Conservation (phyloP, 64 coral and sea anemone genomes). For the Montipora capricornis region DNA sequence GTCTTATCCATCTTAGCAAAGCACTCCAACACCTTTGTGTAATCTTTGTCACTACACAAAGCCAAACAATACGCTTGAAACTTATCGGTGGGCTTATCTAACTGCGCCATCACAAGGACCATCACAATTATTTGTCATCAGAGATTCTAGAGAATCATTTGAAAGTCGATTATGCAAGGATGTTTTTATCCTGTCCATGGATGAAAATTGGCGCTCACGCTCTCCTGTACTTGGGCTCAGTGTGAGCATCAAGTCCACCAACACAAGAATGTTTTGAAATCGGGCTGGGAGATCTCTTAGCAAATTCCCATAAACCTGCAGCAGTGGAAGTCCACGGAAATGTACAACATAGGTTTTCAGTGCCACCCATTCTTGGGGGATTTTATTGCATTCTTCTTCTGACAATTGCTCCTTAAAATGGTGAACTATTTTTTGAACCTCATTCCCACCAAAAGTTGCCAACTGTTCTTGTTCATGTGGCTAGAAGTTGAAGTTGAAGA, state of each 20-base stretch:
- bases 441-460: conserved; percentile 37
- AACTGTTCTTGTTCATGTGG: conserved; percentile 41
- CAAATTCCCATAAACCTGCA: conserved; percentile 48
- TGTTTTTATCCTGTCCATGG: neutral
- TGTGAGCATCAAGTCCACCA: conserved; percentile 55
- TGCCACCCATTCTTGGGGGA: conserved; percentile 51
- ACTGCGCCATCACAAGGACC: neutral
- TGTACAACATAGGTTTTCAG: conserved; percentile 35
- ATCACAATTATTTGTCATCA: neutral
- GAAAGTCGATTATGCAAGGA: neutral
- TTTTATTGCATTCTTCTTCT: conserved; percentile 52
- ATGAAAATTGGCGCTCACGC: neutral
- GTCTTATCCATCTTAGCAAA: too few relatives aligned
- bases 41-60: too few relatives aligned
- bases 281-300: conserved; percentile 45
- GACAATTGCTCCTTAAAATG: conserved; percentile 57
- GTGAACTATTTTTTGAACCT: conserved; percentile 38
- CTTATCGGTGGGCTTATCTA: too few relatives aligned
- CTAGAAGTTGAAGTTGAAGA: conserved; percentile 7
- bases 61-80: too few relatives aligned
- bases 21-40: too few relatives aligned
- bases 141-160: neutral
- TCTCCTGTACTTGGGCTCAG: conserved; percentile 51
- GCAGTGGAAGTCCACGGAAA: conserved; percentile 26
- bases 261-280: conserved; percentile 59